phyloP scores from a whole-genome alignment of 2,797 vertebrate genomes.

The Echeneis naucrates region DNA sequence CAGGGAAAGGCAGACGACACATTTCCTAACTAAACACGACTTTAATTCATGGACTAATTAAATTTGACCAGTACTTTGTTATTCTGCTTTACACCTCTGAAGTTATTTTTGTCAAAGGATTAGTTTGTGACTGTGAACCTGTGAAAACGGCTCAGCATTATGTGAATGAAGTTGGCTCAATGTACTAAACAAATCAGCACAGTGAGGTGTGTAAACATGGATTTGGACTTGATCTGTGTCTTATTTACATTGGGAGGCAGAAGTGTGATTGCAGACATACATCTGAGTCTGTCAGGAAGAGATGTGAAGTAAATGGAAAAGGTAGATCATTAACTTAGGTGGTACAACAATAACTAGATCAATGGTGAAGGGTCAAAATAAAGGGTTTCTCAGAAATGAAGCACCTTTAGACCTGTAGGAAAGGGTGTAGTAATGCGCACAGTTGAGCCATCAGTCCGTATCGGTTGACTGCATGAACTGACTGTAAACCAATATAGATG shows the following conservation, averaged over 20 bases:
- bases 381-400: not conserved
- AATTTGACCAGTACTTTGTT: not conserved
- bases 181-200: too few relatives aligned
- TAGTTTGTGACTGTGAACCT: too few relatives aligned
- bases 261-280: not conserved
- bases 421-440: not conserved
- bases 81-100: too few relatives aligned
- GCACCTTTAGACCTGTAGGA: not conserved
- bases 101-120: too few relatives aligned
- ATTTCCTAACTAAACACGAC: not conserved
- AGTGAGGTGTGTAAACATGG: not conserved
- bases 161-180: not conserved
- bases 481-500: not conserved
- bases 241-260: not conserved
- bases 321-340: constrained; percentile 37
- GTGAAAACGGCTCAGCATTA: too few relatives aligned
- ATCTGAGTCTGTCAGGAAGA: rapidly evolving
- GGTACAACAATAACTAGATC: not conserved
- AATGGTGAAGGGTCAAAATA: not conserved
- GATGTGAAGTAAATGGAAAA: not conserved
- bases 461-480: rapidly evolving
- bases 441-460: too few relatives aligned
- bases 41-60: not conserved
- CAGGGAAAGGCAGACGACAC: not conserved
- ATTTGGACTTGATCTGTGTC: rapidly evolving